These are phyloP conservation scores for Dendropsophus ebraccatus DNA, from an alignment of 2,113 vertebrate genomes.

Conservation along the genomic window DNA sequence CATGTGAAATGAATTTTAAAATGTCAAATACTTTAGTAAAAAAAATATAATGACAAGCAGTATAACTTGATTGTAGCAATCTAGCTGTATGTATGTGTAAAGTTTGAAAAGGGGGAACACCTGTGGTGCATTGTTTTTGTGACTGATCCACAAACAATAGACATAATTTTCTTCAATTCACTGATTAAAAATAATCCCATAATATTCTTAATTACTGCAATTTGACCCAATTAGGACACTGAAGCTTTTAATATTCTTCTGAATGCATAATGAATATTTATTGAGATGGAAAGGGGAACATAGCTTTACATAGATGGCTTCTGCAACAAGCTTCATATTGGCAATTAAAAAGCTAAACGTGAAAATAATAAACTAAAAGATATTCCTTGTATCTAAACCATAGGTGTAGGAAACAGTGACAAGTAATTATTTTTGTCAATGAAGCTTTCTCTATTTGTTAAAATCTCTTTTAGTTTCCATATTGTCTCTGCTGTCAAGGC, in stretches of 20 bases:
- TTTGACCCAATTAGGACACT: conserved; percentile 9
- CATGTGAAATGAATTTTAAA: too few relatives aligned
- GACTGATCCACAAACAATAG: conserved; percentile 2
- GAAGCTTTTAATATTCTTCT: not conserved
- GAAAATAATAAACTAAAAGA: not conserved
- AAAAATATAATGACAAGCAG: not conserved
- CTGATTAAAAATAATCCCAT: conserved; percentile 9
- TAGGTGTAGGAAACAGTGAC: not conserved
- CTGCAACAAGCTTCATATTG: not conserved
- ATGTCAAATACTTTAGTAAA: too few relatives aligned
- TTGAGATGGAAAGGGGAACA: not conserved
- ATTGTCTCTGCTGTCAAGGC: conserved; percentile 77
- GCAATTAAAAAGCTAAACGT: not conserved
- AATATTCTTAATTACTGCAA: conserved; percentile 29
- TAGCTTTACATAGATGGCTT: not conserved
- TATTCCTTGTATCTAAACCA: not conserved
- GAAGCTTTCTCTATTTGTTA: not conserved
- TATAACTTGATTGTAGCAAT: not conserved
- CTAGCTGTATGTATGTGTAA: not conserved
- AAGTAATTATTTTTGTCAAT: not conserved
- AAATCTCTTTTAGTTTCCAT: conserved; percentile 76
- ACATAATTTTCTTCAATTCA: conserved; percentile 4
- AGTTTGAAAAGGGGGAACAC: not conserved
- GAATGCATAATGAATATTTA: not conserved
- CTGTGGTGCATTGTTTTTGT: not conserved